Percentiles rank a stretch among this genome's conserved stretches.
Evolutionary conservation across 2,888 invertebrate genomes (phyloP).

Genomic region (Harpalus rubripes): DNA sequence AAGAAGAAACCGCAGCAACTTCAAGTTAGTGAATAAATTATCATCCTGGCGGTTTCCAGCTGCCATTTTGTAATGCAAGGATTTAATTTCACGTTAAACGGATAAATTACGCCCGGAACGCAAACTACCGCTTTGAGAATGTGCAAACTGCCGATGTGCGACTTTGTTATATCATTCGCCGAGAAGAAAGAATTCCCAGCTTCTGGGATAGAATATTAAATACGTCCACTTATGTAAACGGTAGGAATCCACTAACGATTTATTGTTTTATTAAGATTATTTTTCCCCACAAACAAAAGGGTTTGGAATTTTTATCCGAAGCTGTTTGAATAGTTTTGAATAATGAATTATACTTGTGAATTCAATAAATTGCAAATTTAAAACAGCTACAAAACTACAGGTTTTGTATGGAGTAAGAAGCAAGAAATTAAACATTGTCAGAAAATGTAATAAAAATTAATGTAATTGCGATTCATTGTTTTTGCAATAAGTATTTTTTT

Average conservation of each 20-base stretch:
- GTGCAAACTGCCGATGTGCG: conserved; percentile 13
- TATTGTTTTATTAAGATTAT: conserved; percentile 29
- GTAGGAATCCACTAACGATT: background rate
- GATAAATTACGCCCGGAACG: conserved; percentile 23
- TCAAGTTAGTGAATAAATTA: background rate
- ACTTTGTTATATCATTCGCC: conserved; percentile 26
- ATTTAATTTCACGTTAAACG: conserved; percentile 50
- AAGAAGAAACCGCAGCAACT: background rate
- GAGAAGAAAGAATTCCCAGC: conserved; percentile 16
- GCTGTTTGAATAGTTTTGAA: conserved; percentile 4
- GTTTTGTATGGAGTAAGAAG: background rate
- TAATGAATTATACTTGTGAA: background rate
- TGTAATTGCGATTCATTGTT: too few species aligned
- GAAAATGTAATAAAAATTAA: background rate
- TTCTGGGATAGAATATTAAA: conserved; percentile 24
- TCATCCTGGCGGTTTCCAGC: background rate
- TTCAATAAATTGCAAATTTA: background rate
- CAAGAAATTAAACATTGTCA: background rate
- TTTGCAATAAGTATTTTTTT: too few species aligned
- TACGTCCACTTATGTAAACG: background rate
- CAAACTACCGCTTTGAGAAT: conserved; percentile 15
- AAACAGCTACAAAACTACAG: background rate
- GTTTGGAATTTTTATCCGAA: background rate
- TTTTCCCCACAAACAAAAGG: background rate
- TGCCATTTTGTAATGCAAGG: conserved; percentile 38